Base-by-base conservation (phyloP, 2,888 invertebrate species). In the Sesia apiformis region DNA sequence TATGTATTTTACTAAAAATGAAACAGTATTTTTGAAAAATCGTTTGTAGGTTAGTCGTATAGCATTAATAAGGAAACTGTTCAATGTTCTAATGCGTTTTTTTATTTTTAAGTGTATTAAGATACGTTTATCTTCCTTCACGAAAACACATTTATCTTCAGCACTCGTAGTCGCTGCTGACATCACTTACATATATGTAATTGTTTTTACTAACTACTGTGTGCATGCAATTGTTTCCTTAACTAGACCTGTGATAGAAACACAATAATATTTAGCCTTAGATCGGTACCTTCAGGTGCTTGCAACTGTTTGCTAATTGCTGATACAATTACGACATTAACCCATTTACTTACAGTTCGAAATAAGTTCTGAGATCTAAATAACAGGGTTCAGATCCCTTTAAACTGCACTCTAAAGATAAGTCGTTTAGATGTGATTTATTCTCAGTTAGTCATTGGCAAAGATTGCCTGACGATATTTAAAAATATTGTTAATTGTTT, bases 401-500 rank as follows among this genome's bases (percentile, higher is more conserved):
- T 50, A 39, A 38, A 38, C 23, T 5, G 6, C 3, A 38, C 7
- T 39, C 8, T 5, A 5, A 38, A 6, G 8, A 39, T 42, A 42
- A 42, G 42, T 7, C 42, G 7, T 7, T 42, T 42, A 7, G 7
- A 5, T 5, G 5, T 57, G 55, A 53, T 49, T 49, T 62, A 59
- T 60, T 63, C 63, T 61, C 62, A 62, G 72, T 76, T 76, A 76
- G 74, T 78, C 76, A 78, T 72, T 72, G 70, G 65, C 64, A 69
- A 38, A 70, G 70, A 72, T 74, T 74, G 71, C 67, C 57, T 59
- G 70, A 64, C 67, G 68, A 68, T 76, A 76, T 78, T 78, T 70
- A 67, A 73, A 76, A 78, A 76, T 74, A 73, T 64, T 70, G 70
- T 67, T 63, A 65, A 67, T 70, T 76, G 76, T 76, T 76, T 76